Base-by-base conservation (phyloP, 1,140 invertebrate genomes). In the Drosophila pseudoananassae region DNA sequence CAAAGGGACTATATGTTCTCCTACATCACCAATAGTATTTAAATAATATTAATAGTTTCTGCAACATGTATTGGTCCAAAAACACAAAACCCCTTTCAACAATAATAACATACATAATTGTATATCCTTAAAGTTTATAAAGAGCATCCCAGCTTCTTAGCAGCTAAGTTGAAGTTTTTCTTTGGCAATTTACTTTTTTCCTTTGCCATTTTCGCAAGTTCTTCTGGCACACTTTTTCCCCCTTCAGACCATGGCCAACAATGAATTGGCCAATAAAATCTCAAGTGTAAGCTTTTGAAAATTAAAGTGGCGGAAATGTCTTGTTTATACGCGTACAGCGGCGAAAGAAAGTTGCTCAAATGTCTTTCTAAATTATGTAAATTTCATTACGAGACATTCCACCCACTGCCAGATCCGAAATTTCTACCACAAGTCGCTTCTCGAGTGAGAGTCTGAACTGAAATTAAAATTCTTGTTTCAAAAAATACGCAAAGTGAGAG, bases 211-310 rank as follows among this genome's bases (percentile, higher is more conserved):
- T 59, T 57, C 68, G 71, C 63, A 88, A 88, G 83, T 79, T 88
- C 72, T 58, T 79, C 81, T 58, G 65, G 47, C 66, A 59, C 76
- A 68, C 64, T 68, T 66, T 50, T 51, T 47, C 45, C 43, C 38
- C 43, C 45, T 61, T 54, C 49, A 43, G n/a, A 47, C 55, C 80
- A 81, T 50, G 66, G 66, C 78, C 78, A 83, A 89, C 83, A 88
- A 88, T 88, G 84, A 88, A 88, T 88, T 88, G 83, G 84, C 84
- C 83, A 88, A 88, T 88, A 88, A 88, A 88, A 88, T 88, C 83
- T 88, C 84, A 89, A 88, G 83, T 89, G 76, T 89, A 89, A 88
- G 83, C 83, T 88, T 88, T 88, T 87, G 75, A 88, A 87, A 87
- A 87, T 87, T 87, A 87, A 87, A 87, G 83, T 88, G 83, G 83